Percentiles rank a stretch among this genome's conserved stretches.
Evolutionary conservation across 1,140 invertebrate genomes (phyloP).

Genomic region (Bombus impatiens): DNA sequence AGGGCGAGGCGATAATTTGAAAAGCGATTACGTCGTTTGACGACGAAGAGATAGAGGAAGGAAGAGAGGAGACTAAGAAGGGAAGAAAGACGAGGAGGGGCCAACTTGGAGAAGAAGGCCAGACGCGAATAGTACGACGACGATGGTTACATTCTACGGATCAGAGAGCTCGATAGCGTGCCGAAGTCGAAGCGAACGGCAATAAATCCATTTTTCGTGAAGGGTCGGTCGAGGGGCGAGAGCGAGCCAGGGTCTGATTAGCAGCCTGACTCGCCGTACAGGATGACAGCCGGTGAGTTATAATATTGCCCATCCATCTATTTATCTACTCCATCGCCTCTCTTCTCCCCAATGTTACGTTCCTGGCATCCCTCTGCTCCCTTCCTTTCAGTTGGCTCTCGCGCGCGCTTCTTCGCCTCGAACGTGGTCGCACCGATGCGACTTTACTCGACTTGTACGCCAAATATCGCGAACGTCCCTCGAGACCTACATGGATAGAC

Average conservation of each 20-base stretch:
- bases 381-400: conserved; percentile 14
- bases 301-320: conserved; percentile 83
- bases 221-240: conserved; percentile 77
- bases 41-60: not conserved
- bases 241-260: conserved; percentile 81
- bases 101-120: conserved; percentile 52
- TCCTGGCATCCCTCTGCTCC: conserved; percentile 52
- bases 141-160: conserved; percentile 80
- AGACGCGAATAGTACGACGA: conserved; percentile 74
- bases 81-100: conserved; percentile 26
- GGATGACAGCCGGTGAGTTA: conserved; percentile 82
- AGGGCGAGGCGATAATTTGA: not conserved
- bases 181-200: conserved; percentile 82
- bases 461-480: conserved; percentile 61
- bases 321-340: conserved; percentile 80
- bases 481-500: not conserved
- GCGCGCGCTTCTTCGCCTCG: not conserved
- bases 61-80: conserved; percentile 14
- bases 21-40: not conserved
- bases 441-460: conserved; percentile 27
- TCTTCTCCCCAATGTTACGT: conserved; percentile 51
- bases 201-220: conserved; percentile 84
- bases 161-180: conserved; percentile 83
- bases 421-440: not conserved
- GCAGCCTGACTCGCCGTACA: conserved; percentile 82